Base-by-base conservation (phyloP, 2,888 invertebrate genomes). In the Trichogramma dendrolimi region DNA sequence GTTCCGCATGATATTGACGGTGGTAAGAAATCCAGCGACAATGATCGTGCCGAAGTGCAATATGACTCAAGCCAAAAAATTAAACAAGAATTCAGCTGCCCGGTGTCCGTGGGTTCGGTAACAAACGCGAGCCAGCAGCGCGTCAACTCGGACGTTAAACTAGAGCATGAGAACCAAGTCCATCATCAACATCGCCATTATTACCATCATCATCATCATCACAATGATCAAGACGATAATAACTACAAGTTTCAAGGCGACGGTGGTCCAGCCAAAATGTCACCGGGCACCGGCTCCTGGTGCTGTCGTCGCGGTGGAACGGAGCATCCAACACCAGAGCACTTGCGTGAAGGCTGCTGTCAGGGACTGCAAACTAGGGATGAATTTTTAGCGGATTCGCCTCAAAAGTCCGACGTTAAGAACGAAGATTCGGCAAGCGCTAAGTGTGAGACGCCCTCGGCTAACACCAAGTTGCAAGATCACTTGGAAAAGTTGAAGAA, bases 301-400 rank as follows among this genome's bases (percentile, higher is more conserved):
- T 89, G 89, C 71, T 90, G 89, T 75, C 84, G 89, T 44, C 86
- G 88, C 75, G 89, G 89, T 39, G 87, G 89, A 4, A 88, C 86
- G 3, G 85, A 87, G 66, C 85, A 87, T 66, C 89, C 90, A 38
- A 87, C 88, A 5, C 85, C 85, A 2, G 89, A 90, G 75, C 89
- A 89, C 73, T 78, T 89, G 46, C 83, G 87, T 71, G 89, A 89
- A 58, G 90, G 89, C 40, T 87, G 87, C 53, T 90, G 89, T 72
- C 84, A 86, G 63, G 89, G 88, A 6, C 81, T 88, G 61, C 88
- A 88, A 76, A 88, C 88, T 57, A 86, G 86, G 80, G 89, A 88
- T 71, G 88, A 89, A 78, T 81, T 87, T 58, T 73, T 87, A 61
- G 80, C 80, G 41, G 84, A 84, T 51, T 63, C 68, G 5, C 67